Percentiles rank a stretch among this genome's conserved stretches.
Conservation (phyloP, 2,113 vertebrate species). For the Potamarius usumacintae region DNA sequence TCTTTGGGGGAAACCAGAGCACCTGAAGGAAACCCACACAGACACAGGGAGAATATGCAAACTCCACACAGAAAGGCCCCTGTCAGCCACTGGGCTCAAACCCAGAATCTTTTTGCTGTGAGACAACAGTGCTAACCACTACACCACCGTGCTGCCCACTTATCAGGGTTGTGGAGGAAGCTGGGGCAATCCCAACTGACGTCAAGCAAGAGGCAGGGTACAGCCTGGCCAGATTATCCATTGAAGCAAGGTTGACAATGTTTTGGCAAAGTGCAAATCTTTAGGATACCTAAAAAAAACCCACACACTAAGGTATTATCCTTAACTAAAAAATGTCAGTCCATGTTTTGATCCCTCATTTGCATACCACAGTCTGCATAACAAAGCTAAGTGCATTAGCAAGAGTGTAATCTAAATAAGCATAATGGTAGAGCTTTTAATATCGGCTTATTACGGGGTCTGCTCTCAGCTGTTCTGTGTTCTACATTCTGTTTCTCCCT, state of each 20-base stretch:
- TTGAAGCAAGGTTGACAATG: background rate
- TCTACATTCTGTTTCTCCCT: slow-evolving; percentile 13
- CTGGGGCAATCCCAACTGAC: too few species aligned
- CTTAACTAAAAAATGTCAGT: background rate
- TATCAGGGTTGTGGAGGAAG: too few species aligned
- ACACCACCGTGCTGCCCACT: too few species aligned
- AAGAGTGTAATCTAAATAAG: background rate
- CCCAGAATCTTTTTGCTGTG: too few species aligned
- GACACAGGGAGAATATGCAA: too few species aligned
- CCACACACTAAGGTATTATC: too few species aligned
- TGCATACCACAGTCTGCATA: background rate
- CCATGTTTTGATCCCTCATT: background rate
- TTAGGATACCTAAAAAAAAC: background rate
- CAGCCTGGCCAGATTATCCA: background rate
- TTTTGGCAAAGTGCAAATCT: background rate
- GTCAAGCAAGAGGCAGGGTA: too few species aligned
- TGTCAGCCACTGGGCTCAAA: too few species aligned
- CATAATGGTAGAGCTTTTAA: slow-evolving; percentile 19
- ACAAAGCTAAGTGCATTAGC: slow-evolving; percentile 20
- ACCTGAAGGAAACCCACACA: too few species aligned
- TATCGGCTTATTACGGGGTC: slow-evolving; percentile 5
- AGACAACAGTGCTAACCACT: too few species aligned
- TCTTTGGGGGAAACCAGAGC: too few species aligned
- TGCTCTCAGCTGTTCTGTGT: background rate
- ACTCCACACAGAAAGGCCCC: too few species aligned